Conservation (phyloP, 1,140 invertebrate genomes). For the Papilio dardanus region DNA sequence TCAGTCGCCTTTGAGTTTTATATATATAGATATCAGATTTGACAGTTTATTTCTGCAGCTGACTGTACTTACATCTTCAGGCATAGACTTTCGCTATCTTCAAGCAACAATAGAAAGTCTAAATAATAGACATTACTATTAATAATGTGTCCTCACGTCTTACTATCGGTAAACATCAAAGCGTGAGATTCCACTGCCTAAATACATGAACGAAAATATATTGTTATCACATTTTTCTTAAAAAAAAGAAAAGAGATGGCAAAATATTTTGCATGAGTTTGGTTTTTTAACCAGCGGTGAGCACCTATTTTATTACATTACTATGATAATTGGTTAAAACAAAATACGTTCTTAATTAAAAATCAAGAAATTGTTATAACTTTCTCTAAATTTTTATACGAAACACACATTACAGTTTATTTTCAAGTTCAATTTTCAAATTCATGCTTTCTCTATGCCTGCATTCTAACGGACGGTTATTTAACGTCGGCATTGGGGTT, state of each 20-base stretch:
- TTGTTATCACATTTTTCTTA: background rate
- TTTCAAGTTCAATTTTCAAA: conserved; percentile 34
- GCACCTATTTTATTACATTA: no score
- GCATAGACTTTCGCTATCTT: conserved; percentile 15
- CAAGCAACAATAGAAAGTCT: conserved; percentile 13
- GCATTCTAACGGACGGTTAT: no score
- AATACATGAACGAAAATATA: background rate
- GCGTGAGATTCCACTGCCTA: background rate
- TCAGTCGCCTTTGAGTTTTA: no score
- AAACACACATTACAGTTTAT: conserved; percentile 18
- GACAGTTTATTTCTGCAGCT: no score
- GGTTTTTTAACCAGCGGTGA: background rate
- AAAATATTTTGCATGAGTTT: background rate
- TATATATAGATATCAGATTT: no score
- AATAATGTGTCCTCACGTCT: conserved; percentile 6
- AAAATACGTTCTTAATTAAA: background rate
- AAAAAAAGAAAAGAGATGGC: background rate
- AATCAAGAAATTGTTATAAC: background rate
- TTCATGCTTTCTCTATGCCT: conserved; percentile 34
- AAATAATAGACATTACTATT: background rate
- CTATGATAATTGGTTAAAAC: background rate
- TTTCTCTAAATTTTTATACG: conserved; percentile 25
- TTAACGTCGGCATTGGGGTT: no score
- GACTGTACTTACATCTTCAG: conserved; percentile 30
- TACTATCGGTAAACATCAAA: background rate